Base-by-base conservation (phyloP, 2,113 vertebrate species). In the Balaeniceps rex region DNA sequence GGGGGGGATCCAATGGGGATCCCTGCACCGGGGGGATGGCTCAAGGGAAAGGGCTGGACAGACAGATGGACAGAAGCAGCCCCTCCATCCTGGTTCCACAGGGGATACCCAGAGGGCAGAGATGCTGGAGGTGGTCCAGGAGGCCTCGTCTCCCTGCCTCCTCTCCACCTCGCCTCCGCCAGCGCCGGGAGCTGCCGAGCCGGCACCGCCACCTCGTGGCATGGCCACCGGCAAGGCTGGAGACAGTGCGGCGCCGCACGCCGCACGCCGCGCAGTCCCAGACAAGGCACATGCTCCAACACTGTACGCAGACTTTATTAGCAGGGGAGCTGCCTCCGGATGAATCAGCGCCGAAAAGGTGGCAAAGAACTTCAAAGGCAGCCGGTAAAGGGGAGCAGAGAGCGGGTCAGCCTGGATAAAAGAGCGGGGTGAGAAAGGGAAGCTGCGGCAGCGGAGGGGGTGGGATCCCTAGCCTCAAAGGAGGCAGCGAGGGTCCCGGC, bases 201-300 rank as follows among this genome's bases (percentile, higher is more conserved):
- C n/a, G 8, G 84, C 84, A 94, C n/a, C 5, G 87, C 96, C 94
- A 93, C 54, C 94, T 93, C 77, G 87, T 47, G 92, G 81, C 90
- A 83, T 14, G 5, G 83, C 87, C 68, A n/a, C 68, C 13, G 2
- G 47, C 7, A 2, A 51, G 71, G 31, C 51, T 2, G 14, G 31
- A 10, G 88, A 84, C 91, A 12, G 22, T 0, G 49, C 0, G 58
- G 22, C 68, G 75, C 60, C 29, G 3, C 82, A 7, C 58, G 16
- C 2, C 34, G 4, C 36, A 11, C 58, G 16, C 2, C 34, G 4
- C 36, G 10, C 36, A 1, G 26, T 1, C 49, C 42, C 0, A 11
- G 51, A 4, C 0, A 0, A 33, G 49, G 40, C 26, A 55, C 28
- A 12, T 1, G 2, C 38, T 58, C 11, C 5, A 0, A 0, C 0